A percentile compares a stretch with the other conserved stretches of the same genome.
Evolutionary conservation across 2,888 invertebrate species (phyloP).

Genomic region (Rhorus exstirpatorius): DNA sequence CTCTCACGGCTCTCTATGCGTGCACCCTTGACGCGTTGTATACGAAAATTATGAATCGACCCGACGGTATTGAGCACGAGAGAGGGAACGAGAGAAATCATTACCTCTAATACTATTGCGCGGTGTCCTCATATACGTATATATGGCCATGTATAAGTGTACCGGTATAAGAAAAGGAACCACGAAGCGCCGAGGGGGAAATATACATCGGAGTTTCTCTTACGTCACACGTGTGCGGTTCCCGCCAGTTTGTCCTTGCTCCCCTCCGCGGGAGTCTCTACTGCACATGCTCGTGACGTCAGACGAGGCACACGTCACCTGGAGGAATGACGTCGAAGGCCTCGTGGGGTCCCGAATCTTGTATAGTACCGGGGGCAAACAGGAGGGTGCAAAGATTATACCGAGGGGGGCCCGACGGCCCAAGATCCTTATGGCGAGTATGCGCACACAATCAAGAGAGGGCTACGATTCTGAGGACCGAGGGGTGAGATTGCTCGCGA

Average conservation of each 20-base stretch:
- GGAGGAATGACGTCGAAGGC: slow-evolving; percentile 80
- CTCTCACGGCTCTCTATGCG: slow-evolving; percentile 63
- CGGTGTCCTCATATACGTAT: slow-evolving; percentile 26
- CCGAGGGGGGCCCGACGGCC: slow-evolving; percentile 66
- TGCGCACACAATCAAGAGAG: background rate
- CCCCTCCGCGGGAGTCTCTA: slow-evolving; percentile 61
- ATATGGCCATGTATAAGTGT: slow-evolving; percentile 6
- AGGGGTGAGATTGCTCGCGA: slow-evolving; percentile 68
- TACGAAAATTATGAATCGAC: slow-evolving; percentile 66
- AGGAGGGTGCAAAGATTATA: slow-evolving; percentile 73
- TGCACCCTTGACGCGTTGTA: slow-evolving; percentile 43
- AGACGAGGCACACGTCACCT: slow-evolving; percentile 80
- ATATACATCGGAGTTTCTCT: slow-evolving; percentile 50
- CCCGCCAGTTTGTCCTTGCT: slow-evolving; percentile 58
- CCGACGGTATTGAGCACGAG: slow-evolving; percentile 49
- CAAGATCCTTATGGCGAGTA: slow-evolving; percentile 70
- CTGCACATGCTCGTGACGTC: slow-evolving; percentile 81
- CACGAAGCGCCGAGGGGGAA: slow-evolving; percentile 4
- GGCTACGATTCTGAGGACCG: slow-evolving; percentile 56
- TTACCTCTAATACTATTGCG: slow-evolving; percentile 68
- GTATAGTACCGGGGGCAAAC: slow-evolving; percentile 45
- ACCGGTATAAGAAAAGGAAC: slow-evolving; percentile 18
- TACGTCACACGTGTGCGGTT: slow-evolving; percentile 75
- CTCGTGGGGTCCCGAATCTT: slow-evolving; percentile 68
- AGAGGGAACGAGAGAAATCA: slow-evolving; percentile 69